phyloP scores from a whole-genome alignment of 1,140 invertebrate species.

The Temnothorax nylanderi region DNA sequence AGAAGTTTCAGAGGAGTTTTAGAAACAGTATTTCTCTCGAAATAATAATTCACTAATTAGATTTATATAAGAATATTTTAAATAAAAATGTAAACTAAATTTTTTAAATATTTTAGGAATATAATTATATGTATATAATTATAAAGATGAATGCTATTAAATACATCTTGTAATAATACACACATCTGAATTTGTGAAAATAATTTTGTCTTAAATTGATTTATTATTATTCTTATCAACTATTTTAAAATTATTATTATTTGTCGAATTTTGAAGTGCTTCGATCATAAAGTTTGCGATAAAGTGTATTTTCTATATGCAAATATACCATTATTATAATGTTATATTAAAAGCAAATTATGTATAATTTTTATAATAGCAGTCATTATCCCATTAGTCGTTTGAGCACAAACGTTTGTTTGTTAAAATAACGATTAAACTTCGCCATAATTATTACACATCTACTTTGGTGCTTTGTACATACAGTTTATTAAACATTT shows the following conservation, averaged over 20 bases:
- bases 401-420: neutral
- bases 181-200: too few species aligned
- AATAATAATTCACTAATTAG: too few species aligned
- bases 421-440: conserved; percentile 21
- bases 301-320: neutral
- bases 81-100: neutral
- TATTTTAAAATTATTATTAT: neutral
- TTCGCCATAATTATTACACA: neutral
- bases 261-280: too few species aligned
- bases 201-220: neutral
- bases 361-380: conserved; percentile 7
- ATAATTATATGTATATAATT: neutral
- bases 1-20: neutral
- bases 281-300: neutral
- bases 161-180: too few species aligned
- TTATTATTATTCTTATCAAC: neutral
- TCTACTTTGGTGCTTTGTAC: neutral
- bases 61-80: neutral
- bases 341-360: conserved; percentile 22
- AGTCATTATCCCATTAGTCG: neutral
- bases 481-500: conserved; percentile 13
- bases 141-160: too few species aligned
- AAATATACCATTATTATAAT: neutral
- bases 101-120: neutral
- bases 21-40: neutral